Base-by-base conservation (phyloP, 1,140 invertebrate genomes). In the Pseudomyrmex gracilis region DNA sequence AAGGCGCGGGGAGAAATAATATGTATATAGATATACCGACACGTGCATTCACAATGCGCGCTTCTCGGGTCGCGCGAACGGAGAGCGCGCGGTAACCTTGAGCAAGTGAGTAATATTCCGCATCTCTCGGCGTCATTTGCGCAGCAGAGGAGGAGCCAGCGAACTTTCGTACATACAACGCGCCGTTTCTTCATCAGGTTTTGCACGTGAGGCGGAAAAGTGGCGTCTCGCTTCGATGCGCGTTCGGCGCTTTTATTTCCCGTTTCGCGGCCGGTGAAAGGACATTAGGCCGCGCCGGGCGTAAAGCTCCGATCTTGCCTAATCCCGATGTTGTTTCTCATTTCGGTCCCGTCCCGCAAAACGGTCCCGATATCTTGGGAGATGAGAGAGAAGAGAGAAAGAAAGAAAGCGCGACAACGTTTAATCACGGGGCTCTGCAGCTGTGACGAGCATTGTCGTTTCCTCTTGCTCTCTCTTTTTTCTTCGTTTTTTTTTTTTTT, bases 61-160 rank as follows among this genome's bases (percentile, higher is more conserved):
- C 34, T 34, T 82, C 55, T 82, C 76, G 77, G 49, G 60, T 71
- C 73, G 68, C 12, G 84, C 24, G 85, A 80, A 64, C 82, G 60
- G 67, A 64, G 64, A 82, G 86, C 84, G 86, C 84, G 68, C 64
- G 66, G 80, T 80, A 85, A 88, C 86, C 86, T 89, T 88, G 87
- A 83, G 47, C 63, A 85, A 80, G 43, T 73, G 84, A 84, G 84
- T 89, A 89, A 86, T 88, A 89, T 85, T 88, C 86, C 87, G 73
- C 85, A 71, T 74, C 74, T n/a, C 67, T 51, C 66, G 73, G 73
- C 70, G 74, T 64, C 87, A 88, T 85, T 88, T 88, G 83, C 86
- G 87, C 87, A 87, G 87, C 82, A 55, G 43, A 80, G 22, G 43
- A 80, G 22, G 43, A 53, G 45, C 55, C 34, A 13, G 15, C 43